Evolutionary conservation across 2,113 vertebrate species (phyloP).

Genomic region (Jaculus jaculus): DNA sequence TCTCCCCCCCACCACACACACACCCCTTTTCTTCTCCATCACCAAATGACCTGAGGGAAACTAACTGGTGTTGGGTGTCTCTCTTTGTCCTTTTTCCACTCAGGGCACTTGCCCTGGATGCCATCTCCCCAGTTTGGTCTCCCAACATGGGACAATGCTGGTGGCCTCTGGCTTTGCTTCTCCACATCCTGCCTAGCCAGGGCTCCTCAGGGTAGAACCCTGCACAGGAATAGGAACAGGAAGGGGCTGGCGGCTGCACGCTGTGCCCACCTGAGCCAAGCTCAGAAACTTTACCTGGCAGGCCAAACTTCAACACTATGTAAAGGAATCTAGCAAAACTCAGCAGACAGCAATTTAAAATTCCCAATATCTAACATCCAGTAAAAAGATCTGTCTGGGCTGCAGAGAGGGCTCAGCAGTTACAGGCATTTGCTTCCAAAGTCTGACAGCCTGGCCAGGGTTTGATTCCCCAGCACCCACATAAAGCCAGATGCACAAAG

Average conservation of each 20-base stretch:
- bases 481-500: too few species aligned
- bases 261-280: not conserved
- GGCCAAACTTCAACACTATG: not conserved
- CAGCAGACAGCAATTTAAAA: not conserved
- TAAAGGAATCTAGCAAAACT: not conserved
- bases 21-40: not conserved
- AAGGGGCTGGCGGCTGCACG: not conserved
- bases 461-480: too few species aligned
- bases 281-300: not conserved
- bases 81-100: not conserved
- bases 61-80: not conserved
- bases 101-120: not conserved
- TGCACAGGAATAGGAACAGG: too few species aligned
- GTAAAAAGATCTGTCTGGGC: too few species aligned
- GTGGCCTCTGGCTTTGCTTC: not conserved
- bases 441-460: too few species aligned
- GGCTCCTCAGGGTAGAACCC: not conserved
- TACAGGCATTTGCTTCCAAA: too few species aligned
- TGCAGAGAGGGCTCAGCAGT: too few species aligned
- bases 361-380: not conserved
- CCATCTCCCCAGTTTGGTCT: too few species aligned
- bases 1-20: too few species aligned
- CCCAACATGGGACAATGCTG: accelerated
- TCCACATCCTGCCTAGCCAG: not conserved
- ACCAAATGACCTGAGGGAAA: not conserved